Percentiles rank a stretch among this genome's conserved stretches.
Evolutionary conservation across 2,797 vertebrate genomes (phyloP).

Genomic region (Decapterus maruadsi): DNA sequence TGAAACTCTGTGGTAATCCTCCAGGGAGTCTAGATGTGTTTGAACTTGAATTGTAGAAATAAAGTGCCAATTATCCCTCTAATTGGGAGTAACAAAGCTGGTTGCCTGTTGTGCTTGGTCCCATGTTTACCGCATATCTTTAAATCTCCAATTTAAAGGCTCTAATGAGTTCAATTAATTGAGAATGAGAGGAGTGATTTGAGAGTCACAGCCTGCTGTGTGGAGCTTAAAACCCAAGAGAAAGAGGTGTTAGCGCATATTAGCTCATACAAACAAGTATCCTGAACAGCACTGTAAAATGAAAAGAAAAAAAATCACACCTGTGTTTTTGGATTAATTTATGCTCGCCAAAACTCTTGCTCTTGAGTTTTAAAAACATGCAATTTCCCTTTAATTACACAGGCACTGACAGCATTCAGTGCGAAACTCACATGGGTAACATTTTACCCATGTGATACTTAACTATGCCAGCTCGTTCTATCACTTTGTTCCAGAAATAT

Average conservation of each 20-base stretch:
- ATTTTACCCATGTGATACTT: not conserved
- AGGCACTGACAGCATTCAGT: not conserved
- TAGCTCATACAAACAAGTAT: conserved; percentile 23
- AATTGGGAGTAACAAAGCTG: conserved; percentile 82
- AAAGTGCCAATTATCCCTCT: conserved; percentile 84
- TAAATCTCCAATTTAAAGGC: conserved; percentile 79
- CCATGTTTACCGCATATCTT: conserved; percentile 73
- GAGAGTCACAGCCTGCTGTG: conserved; percentile 60
- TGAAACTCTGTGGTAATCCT: conserved; percentile 67
- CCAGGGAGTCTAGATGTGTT: conserved; percentile 69
- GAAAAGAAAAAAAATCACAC: conserved; percentile 24
- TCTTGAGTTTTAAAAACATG: conserved; percentile 27
- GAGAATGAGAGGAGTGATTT: conserved; percentile 71
- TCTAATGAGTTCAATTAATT: conserved; percentile 82
- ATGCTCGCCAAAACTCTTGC: conserved; percentile 5
- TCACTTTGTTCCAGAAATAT: not conserved
- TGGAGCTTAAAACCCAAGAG: conserved; percentile 42
- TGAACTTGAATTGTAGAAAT: conserved; percentile 77
- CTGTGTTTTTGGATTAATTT: conserved; percentile 32
- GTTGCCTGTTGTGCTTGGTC: conserved; percentile 68
- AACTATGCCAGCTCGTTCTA: not conserved
- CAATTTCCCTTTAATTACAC: conserved; percentile 33
- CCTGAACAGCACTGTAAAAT: conserved; percentile 1
- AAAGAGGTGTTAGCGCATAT: conserved; percentile 54
- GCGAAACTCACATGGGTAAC: conserved; percentile 2